Percentiles rank a stretch among this genome's conserved stretches.
Evolutionary conservation across 2,888 invertebrate genomes (phyloP).

Genomic region (Apoderus coryli): DNA sequence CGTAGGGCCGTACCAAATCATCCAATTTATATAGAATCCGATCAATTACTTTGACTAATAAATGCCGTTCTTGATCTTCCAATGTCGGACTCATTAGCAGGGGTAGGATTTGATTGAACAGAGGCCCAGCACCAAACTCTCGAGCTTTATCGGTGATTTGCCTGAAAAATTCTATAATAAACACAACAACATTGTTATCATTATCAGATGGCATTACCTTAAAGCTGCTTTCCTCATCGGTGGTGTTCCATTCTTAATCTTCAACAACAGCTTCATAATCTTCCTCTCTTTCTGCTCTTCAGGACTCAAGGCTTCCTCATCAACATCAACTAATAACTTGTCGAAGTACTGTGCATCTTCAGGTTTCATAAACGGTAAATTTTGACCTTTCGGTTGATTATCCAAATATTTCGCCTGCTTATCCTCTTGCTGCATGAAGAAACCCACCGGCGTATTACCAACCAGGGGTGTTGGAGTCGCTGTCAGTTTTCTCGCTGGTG

Average conservation of each 20-base stretch:
- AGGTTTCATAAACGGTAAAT: slow-evolving; percentile 97
- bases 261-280: slow-evolving; percentile 95
- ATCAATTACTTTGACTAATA: slow-evolving; percentile 97
- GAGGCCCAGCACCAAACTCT: slow-evolving; percentile 94
- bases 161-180: too few species aligned
- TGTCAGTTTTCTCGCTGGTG: slow-evolving; percentile 92
- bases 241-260: slow-evolving; percentile 99
- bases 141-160: slow-evolving; percentile 98
- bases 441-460: slow-evolving; percentile 73
- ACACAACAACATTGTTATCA: too few species aligned
- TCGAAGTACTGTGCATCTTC: slow-evolving; percentile 99
- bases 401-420: slow-evolving; percentile 79
- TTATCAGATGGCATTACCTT: too few species aligned
- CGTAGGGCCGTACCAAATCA: slow-evolving; percentile 96
- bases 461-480: slow-evolving; percentile 97
- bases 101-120: slow-evolving; percentile 98
- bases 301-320: slow-evolving; percentile 87
- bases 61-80: slow-evolving; percentile 97
- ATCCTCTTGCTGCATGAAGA: slow-evolving; percentile 89
- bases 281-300: slow-evolving; percentile 98
- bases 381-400: slow-evolving; percentile 78
- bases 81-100: slow-evolving; percentile 99
- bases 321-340: slow-evolving; percentile 93
- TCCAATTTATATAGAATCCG: slow-evolving; percentile 96
- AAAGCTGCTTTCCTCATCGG: slow-evolving; percentile 98